Evolutionary conservation across 2,797 vertebrate species (phyloP).

Genomic region (Lacerta agilis): DNA sequence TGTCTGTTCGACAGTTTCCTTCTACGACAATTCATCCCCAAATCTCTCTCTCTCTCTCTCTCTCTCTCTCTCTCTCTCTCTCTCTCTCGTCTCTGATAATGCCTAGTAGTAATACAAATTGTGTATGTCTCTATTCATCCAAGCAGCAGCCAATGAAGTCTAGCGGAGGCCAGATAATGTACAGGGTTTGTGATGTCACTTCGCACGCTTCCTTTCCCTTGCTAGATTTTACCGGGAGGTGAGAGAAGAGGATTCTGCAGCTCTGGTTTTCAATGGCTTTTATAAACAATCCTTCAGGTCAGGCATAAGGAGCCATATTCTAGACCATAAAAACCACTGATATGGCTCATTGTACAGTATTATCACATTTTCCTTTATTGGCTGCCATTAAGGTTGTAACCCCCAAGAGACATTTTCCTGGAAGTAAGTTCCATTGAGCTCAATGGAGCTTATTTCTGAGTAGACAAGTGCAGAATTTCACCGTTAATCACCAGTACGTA

Average conservation of each 20-base stretch:
- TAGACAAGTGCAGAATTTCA: not conserved
- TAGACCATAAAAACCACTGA: not conserved
- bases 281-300: not conserved
- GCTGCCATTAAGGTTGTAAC: not conserved
- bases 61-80: not conserved
- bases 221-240: not conserved
- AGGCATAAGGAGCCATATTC: not conserved
- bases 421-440: not conserved
- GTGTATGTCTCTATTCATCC: not conserved
- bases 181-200: not conserved
- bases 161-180: not conserved
- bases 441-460: not conserved
- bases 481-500: not conserved
- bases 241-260: too few species aligned
- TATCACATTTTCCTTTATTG: not conserved
- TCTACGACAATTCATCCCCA: slow-evolving; percentile 2
- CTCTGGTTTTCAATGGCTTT: not conserved
- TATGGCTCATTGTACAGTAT: accelerated
- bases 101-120: not conserved
- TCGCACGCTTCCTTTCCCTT: not conserved
- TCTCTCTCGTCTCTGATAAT: not conserved
- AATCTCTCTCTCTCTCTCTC: not conserved
- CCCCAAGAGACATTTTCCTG: not conserved
- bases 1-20: slow-evolving; percentile 10
- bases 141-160: not conserved